phyloP scores from a whole-genome alignment of 2,797 vertebrate genomes.

The Poeciliopsis paucimaculata region DNA sequence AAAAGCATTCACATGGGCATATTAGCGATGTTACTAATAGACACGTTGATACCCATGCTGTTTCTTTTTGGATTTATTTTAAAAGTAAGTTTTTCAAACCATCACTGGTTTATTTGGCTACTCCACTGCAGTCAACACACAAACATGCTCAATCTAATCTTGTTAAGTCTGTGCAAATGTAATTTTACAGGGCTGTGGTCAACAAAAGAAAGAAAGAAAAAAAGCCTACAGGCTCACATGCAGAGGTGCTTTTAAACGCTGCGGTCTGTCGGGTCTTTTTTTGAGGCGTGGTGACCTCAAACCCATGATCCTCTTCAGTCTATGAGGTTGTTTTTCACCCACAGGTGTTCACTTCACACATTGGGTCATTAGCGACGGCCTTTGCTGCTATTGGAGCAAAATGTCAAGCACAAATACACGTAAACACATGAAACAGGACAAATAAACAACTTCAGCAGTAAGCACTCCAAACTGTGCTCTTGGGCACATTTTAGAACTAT shows the following conservation, averaged over 20 bases:
- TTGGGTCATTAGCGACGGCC: constrained; percentile 48
- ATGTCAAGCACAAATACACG: not conserved
- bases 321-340: constrained; percentile 47
- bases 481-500: constrained; percentile 6
- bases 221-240: constrained; percentile 13
- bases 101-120: not conserved
- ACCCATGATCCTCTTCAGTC: constrained; percentile 46
- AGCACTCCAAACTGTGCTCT: not conserved
- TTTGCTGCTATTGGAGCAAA: constrained; percentile 4
- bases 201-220: constrained; percentile 29
- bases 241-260: constrained; percentile 43
- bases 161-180: constrained; percentile 14
- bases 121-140: not conserved
- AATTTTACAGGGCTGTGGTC: constrained; percentile 6
- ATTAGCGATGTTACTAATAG: not conserved
- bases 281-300: constrained; percentile 30
- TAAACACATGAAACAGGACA: not conserved
- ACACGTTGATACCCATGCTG: not conserved
- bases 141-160: constrained; percentile 27
- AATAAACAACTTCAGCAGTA: constrained; percentile 28
- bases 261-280: constrained; percentile 43
- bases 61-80: not conserved
- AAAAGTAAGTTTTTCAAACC: not conserved
- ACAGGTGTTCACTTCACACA: constrained; percentile 40
- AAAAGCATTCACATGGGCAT: not conserved